Evolutionary conservation across 37 sponge, comb jelly and placozoan genomes (phyloP).

Genomic region (Oscarella lobularis): DNA sequence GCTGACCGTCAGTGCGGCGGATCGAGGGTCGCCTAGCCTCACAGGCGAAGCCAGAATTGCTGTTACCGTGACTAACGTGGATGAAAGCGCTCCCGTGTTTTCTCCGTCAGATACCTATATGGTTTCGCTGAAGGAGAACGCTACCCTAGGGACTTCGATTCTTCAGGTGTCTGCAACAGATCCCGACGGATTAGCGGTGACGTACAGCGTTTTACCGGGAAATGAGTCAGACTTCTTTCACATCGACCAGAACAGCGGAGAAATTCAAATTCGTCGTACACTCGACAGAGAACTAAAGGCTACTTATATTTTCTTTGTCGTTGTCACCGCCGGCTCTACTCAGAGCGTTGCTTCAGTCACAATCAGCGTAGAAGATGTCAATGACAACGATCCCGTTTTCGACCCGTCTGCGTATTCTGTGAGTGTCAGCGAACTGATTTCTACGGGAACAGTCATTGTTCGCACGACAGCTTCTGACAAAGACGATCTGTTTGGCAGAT

Average conservation of each 20-base stretch:
- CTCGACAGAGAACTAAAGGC: conserved; percentile 31
- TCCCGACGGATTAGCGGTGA: not conserved
- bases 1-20: not conserved
- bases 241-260: conserved; percentile 24
- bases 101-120: not conserved
- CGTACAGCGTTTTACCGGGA: not conserved
- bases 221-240: conserved; percentile 8
- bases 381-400: not conserved
- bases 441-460: not conserved
- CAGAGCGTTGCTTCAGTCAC: conserved; percentile 7
- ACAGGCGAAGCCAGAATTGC: not conserved
- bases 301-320: not conserved
- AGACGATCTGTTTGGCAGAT: not conserved
- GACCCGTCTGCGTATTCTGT: not conserved
- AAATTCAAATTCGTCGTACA: conserved; percentile 8
- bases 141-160: not conserved
- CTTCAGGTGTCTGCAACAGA: conserved; percentile 1
- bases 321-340: not conserved
- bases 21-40: not conserved
- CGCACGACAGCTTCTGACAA: not conserved
- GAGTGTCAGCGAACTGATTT: not conserved
- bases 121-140: not conserved
- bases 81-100: conserved; percentile 44
- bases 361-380: not conserved
- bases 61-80: not conserved